These are phyloP conservation scores for Aphis craccivora DNA, from an alignment of 1,140 invertebrate genomes.

Conservation along the genomic window DNA sequence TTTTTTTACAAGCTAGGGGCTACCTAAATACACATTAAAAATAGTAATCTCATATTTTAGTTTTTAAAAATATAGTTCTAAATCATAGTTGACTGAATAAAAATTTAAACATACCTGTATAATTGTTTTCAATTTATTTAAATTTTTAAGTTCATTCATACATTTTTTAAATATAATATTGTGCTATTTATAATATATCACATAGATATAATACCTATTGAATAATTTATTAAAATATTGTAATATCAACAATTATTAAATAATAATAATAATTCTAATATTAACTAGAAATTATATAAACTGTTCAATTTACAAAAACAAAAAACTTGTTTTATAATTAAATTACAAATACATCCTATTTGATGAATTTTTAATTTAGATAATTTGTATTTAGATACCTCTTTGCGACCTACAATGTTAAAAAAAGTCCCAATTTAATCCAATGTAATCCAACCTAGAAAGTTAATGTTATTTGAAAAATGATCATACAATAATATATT, in stretches of 20 bases:
- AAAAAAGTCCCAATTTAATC: not conserved
- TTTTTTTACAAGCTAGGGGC: not conserved
- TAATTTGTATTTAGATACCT: not conserved
- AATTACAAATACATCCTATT: not conserved
- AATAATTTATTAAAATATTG: not conserved
- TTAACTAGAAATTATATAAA: not conserved
- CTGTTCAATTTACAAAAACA: not conserved
- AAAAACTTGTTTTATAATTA: not conserved
- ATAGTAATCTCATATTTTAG: not conserved
- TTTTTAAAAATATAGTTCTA: not conserved
- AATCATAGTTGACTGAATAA: not conserved
- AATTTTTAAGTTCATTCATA: not conserved
- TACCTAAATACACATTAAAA: not conserved
- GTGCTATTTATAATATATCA: not conserved
- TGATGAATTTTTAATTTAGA: not conserved
- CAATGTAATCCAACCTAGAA: not conserved
- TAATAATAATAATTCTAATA: not conserved
- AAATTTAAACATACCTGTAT: not conserved
- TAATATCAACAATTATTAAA: not conserved
- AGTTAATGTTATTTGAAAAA: not conserved
- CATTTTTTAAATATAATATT: not conserved
- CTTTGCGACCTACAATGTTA: too few species aligned
- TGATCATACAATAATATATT: constrained; percentile 1
- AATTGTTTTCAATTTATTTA: not conserved
- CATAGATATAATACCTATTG: not conserved